Evolutionary conservation across 1,140 invertebrate genomes (phyloP), one percentile per base, ranked within the genome.

Genomic region (Drosophila subobscura): DNA sequence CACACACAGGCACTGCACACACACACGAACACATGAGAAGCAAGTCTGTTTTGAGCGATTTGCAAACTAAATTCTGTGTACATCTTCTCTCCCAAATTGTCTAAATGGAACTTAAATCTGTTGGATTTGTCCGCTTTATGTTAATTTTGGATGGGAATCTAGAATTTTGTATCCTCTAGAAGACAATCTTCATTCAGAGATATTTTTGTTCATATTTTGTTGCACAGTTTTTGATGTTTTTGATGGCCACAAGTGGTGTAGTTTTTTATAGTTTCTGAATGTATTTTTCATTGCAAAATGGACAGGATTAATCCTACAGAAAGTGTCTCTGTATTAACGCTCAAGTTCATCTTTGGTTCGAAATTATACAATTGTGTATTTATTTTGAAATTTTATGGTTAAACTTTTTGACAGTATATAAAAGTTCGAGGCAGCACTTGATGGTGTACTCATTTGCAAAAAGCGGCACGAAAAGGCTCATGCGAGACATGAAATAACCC

Each of bases 31-130:
- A 61, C 56, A 53, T 51, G 14, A 47, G 37, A n/a, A 3, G 41
- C n/a, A 40, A 54, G 59, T 49, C 59, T 67, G 65, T 54, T 53
- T 73, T 47, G 65, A 45, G 66, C 80, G 63, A 85, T 85, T 85
- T 86, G 77, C 77, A 80, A 86, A 85, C 77, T 80, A 77, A 77
- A 86, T 85, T 80, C 58, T 50, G 46, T 41, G 59, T 83, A 70
- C 65, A 59, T 56, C 70, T 83, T 37, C 25, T 23, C 47, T 16
- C 2, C 5, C 12, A 33, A 53, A 52, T 12, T 44, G 52, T 54
- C 52, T 46, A 71, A 74, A 79, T 60, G 27, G 47, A 50, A 27
- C 23, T 52, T 16, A 20, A 20, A 40, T 33, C 8, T 8, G 49
- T 33, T 20, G 40, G 33, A 68, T 68, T 41, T 41, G 6, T 6